phyloP scores from a whole-genome alignment of 37 sponge, comb jelly and placozoan species.

The Halichondria panicea region DNA sequence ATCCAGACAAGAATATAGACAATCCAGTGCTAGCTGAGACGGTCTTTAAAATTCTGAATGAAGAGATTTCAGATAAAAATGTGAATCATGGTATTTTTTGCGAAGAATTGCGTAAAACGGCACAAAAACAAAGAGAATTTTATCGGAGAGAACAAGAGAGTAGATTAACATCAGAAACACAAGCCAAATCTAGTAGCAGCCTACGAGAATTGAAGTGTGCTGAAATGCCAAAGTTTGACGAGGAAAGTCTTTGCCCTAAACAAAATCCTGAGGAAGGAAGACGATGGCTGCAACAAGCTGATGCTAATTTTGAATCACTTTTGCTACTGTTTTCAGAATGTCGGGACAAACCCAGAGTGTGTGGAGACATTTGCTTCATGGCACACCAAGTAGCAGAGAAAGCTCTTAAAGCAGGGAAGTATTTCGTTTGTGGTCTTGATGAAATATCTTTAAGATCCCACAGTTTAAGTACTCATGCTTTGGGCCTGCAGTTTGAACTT shows the following conservation, averaged over 20 bases:
- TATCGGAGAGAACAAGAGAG: neutral
- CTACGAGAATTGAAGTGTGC: no score
- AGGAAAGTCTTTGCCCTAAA: no score
- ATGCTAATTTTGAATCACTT: conserved; percentile 20
- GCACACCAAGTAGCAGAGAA: conserved; percentile 58
- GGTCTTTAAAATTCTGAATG: conserved; percentile 25
- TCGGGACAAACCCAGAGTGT: neutral
- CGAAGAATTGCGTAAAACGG: conserved; percentile 18
- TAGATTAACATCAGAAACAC: neutral
- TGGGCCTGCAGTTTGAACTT: neutral
- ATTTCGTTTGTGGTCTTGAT: conserved; percentile 19
- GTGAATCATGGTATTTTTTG: conserved; percentile 19
- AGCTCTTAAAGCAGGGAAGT: conserved; percentile 46
- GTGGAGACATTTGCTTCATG: conserved; percentile 28
- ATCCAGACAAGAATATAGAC: conserved; percentile 49
- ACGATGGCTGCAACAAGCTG: conserved; percentile 43
- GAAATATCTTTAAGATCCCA: neutral
- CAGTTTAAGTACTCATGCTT: neutral
- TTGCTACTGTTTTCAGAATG: neutral
- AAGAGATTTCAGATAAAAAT: conserved; percentile 14
- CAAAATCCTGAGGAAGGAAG: conserved; percentile 13
- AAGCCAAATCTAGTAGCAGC: neutral
- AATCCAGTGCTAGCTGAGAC: conserved; percentile 16
- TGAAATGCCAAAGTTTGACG: no score
- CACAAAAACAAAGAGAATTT: no score